These are phyloP conservation scores for Manduca sexta DNA, from an alignment of 1,140 invertebrate species.

Conservation along the genomic window DNA sequence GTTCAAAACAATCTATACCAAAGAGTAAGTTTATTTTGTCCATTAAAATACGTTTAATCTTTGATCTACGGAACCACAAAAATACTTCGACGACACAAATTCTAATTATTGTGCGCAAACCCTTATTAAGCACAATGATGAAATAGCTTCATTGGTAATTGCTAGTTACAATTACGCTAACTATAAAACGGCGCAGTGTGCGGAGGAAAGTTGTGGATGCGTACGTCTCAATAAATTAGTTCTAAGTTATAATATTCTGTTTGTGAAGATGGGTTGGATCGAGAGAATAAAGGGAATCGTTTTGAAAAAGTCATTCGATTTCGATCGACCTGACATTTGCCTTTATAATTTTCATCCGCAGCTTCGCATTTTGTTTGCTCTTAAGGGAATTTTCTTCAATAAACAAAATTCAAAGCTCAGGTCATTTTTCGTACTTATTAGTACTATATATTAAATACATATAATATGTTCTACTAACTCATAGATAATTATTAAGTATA, in stretches of 20 bases:
- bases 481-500: too few species aligned
- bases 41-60: too few species aligned
- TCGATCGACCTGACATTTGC: conserved; percentile 18
- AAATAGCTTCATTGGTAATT: not conserved
- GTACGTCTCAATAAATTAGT: not conserved
- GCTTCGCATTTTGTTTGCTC: conserved; percentile 23
- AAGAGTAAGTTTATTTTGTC: too few species aligned
- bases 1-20: too few species aligned
- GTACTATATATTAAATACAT: too few species aligned
- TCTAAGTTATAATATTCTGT: not conserved
- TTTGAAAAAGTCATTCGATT: conserved; percentile 27
- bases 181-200: not conserved
- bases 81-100: too few species aligned
- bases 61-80: too few species aligned
- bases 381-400: conserved; percentile 42
- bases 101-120: too few species aligned
- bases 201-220: not conserved
- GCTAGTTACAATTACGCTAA: too few species aligned
- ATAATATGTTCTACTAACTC: too few species aligned
- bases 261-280: not conserved
- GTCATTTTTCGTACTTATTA: conserved; percentile 13
- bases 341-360: conserved; percentile 42
- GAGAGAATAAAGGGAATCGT: conserved; percentile 19
- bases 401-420: conserved; percentile 29
- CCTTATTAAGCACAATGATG: conserved; percentile 3